Base-by-base conservation (phyloP, 2,797 vertebrate genomes). In the Acomys russatus region DNA sequence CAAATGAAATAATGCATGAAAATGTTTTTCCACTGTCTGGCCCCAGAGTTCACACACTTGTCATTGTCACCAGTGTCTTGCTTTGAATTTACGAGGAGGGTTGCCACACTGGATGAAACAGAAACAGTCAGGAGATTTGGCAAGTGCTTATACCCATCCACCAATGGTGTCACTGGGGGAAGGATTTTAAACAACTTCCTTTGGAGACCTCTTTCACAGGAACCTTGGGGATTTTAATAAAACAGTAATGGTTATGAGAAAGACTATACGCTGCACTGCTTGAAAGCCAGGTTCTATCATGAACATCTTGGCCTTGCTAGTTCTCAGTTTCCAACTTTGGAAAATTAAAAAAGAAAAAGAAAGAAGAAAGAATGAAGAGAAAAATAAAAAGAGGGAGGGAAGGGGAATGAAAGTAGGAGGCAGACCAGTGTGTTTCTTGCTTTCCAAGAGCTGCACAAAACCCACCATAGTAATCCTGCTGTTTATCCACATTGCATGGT, bases 81-180 rank as follows among this genome's bases (percentile, higher is more conserved):
- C 63, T 68, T 93, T 94, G 93, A 93, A 92, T 95, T 97, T 95
- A 95, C 1, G 71, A 91, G 79, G 66, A n/a, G n/a, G 80, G 86
- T 91, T 91, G 64, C 90, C 88, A 92, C 64, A 20, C 63, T 25
- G 88, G 33, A 66, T 54, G 82, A 78, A 86, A 88, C 0, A 79
- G 95, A 92, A 94, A 73, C 30, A 82, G 66, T 61, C 35, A 28
- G 77, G 4, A 74, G 91, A 88, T 66, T 89, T 82, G 22, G 83
- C 90, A 88, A 68, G 22, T 59, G 11, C 56, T 33, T 12, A 14
- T 38, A 54, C 51, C 77, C 56, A 59, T 70, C 74, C 82, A 59
- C 63, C 44, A 35, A 25, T 2, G 8, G 35, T n/a, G 64, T 86
- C 6, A 49, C 49, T 12, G 12, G 20, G 64, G 64, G n/a, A 9